These are phyloP conservation scores for Enteromius afrohamiltoni DNA, from an alignment of 2,797 vertebrate species.

Conservation along the genomic window DNA sequence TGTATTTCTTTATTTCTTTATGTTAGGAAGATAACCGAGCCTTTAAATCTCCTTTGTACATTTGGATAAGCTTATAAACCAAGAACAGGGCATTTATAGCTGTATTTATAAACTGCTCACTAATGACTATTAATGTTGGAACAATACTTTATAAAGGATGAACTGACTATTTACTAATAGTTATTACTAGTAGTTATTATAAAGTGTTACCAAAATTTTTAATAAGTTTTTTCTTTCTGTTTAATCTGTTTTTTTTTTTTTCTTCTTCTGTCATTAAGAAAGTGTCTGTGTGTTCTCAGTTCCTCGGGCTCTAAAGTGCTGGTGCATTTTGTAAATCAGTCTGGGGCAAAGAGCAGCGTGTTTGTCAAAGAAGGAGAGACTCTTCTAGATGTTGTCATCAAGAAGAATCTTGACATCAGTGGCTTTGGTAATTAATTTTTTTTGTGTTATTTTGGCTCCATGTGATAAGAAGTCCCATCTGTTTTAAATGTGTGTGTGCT, in stretches of 20 bases:
- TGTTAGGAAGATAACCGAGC: no score
- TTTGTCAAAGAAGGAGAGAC: constrained; percentile 75
- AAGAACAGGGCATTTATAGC: no score
- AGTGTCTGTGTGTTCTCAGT: constrained; percentile 43
- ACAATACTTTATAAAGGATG: no score
- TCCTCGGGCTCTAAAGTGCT: constrained; percentile 64
- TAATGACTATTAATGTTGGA: no score
- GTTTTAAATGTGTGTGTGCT: neutral
- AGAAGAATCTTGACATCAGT: constrained; percentile 77
- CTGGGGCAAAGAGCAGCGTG: constrained; percentile 71
- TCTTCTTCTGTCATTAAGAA: neutral
- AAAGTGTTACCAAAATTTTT: no score
- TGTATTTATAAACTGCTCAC: no score
- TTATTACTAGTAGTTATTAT: no score
- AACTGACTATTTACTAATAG: no score
- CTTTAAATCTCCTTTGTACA: no score
- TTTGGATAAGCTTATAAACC: no score
- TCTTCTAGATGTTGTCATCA: constrained; percentile 77
- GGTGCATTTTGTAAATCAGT: constrained; percentile 77
- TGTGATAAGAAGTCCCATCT: neutral
- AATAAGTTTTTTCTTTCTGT: no score
- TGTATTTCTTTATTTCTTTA: no score
- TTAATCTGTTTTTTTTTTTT: neutral
- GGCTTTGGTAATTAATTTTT: constrained; percentile 73
- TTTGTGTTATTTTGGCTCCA: neutral